Evolutionary conservation across 2,888 invertebrate genomes (phyloP).

Genomic region (Apamea monoglypha): DNA sequence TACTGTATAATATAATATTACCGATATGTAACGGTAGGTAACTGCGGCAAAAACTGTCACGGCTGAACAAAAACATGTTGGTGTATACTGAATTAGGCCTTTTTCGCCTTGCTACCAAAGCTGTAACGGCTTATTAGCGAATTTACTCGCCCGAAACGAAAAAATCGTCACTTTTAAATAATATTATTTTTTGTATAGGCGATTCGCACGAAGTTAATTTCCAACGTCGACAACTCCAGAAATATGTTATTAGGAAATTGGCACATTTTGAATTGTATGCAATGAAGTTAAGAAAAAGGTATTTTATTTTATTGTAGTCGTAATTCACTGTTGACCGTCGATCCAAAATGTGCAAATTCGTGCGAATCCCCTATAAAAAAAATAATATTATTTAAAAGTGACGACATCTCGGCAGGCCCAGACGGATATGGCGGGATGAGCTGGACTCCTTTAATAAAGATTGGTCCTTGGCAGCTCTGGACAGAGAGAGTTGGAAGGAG

Average conservation of each 20-base stretch:
- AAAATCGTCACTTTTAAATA: neutral
- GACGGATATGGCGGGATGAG: too few species aligned
- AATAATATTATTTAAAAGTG: too few species aligned
- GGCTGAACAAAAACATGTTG: neutral
- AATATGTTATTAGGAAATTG: neutral
- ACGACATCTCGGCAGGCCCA: too few species aligned
- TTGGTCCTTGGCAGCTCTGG: too few species aligned
- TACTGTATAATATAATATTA: slow-evolving; percentile 6
- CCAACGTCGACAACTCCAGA: neutral
- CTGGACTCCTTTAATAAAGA: too few species aligned
- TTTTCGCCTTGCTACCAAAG: neutral
- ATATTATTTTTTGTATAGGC: neutral
- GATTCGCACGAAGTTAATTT: neutral
- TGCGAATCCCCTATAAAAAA: too few species aligned
- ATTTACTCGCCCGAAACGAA: neutral
- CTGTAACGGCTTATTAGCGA: neutral
- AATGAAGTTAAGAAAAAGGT: too few species aligned
- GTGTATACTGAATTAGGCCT: neutral
- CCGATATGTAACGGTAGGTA: neutral
- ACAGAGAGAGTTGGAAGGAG: too few species aligned
- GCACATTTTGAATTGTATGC: neutral
- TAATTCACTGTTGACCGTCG: too few species aligned
- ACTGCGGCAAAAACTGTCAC: neutral
- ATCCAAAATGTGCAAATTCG: too few species aligned
- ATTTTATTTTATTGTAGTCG: too few species aligned